phyloP scores from a whole-genome alignment of 2,888 invertebrate species.

The Coleophora flavipennella region DNA sequence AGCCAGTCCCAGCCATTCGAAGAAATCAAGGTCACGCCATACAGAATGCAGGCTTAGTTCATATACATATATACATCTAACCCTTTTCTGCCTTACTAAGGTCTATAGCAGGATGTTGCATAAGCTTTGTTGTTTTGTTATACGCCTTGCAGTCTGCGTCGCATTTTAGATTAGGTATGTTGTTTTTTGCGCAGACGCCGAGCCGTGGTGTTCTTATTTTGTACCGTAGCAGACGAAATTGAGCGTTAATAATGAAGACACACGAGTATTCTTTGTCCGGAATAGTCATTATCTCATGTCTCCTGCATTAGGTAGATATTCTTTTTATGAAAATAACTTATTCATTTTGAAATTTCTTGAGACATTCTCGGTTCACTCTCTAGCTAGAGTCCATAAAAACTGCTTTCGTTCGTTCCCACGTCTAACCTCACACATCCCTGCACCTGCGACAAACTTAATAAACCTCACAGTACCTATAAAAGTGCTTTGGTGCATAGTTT shows the following conservation, averaged over 20 bases:
- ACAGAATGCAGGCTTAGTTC: constrained; percentile 48
- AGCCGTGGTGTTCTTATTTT: constrained; percentile 32
- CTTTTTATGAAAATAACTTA: too few species aligned
- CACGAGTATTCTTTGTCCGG: constrained; percentile 25
- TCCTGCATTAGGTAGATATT: constrained; percentile 22
- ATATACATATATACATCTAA: constrained; percentile 43
- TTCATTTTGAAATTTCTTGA: constrained; percentile 36
- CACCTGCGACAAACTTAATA: constrained; percentile 31
- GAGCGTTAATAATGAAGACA: constrained; percentile 32
- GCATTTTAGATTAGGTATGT: constrained; percentile 66
- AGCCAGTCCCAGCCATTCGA: constrained; percentile 49
- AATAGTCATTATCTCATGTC: constrained; percentile 1
- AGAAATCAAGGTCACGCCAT: constrained; percentile 64
- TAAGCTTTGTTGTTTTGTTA: constrained; percentile 69
- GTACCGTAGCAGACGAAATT: constrained; percentile 34
- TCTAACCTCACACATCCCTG: constrained; percentile 21
- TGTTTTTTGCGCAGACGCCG: constrained; percentile 51
- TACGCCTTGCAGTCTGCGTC: constrained; percentile 47
- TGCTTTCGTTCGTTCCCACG: constrained; percentile 45
- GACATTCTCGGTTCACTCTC: constrained; percentile 3
- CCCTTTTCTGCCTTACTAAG: constrained; percentile 38
- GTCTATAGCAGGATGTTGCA: constrained; percentile 67
- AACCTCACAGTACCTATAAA: constrained; percentile 35
- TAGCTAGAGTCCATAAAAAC: constrained; percentile 27
- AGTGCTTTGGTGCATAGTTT: constrained; percentile 46